Base-by-base conservation (phyloP, 2,888 invertebrate genomes). In the Megalurothrips usitatus region DNA sequence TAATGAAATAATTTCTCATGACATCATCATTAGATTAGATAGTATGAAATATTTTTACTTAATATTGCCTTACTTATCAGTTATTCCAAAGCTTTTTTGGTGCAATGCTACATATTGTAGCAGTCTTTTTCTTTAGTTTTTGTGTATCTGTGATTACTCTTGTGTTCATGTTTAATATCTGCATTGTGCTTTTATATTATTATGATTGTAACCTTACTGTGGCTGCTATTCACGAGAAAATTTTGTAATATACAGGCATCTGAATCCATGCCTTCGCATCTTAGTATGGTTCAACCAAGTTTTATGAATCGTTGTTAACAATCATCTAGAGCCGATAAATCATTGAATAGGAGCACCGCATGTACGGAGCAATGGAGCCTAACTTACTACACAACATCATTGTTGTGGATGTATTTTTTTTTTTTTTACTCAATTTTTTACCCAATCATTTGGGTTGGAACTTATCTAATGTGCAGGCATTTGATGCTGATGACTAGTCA, bases 401-500 rank as follows among this genome's bases (percentile, higher is more conserved):
- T 58, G 58, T 58, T 58, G 11, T 58, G 17, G 58, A 58, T 12
- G 12, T 52, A 49, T 12, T 9, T 52, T 52, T 52, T 52, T 58
- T 58, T 0, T 58, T 14, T 58, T 58, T 17, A 17, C 58, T 17
- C 58, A 14, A 58, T 14, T 14, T 58, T 17, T 58, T 0, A 52
- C 17, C 52, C 52, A 52, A 11, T 68, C 68, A 68, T 68, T 68
- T 63, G 23, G 3, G 23, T 9, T 23, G 23, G 23, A 68, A n/a
- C 52, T 63, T 63, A n/a, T n/a, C 10, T 63, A n/a, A 63, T 63
- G n/a, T 63, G 19, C 63, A 52, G 12, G 52, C 52, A 63, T 63
- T n/a, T n/a, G n/a, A 63, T 63, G 68, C 68, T 68, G 68, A 68
- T 23, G 68, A 23, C 68, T 68, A 68, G 68, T 68, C 68, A 68